Base-by-base conservation (phyloP, 2,888 invertebrate species). In the Drosophila longiperda region DNA sequence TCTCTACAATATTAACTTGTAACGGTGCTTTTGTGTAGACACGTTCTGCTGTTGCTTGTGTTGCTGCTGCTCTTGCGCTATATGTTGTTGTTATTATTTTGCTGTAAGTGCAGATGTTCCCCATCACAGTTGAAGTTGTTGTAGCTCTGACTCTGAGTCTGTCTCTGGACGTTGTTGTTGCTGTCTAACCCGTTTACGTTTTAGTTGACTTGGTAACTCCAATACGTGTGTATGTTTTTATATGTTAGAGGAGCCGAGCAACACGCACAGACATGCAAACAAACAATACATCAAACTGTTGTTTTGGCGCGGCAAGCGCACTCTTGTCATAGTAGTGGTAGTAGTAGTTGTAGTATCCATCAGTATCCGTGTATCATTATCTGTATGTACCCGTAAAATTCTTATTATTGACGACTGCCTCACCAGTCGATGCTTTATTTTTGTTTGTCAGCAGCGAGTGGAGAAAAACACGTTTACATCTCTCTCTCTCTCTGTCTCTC, bases 381-480 rank as follows among this genome's bases (percentile, higher is more conserved):
- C 82, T 75, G 57, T 78, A 87, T 82, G 87, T 82, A 88, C 75
- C 80, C 80, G 59, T 67, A 71, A 83, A 82, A 82, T 89, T 84
- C 77, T 86, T 86, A 82, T 84, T 88, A 45, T 23, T 45, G 23
- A 45, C 45, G 74, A 78, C 82, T 82, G 63, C 62, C 50, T 53
- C 65, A 67, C 53, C 55, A 63, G 62, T 50, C 72, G 54, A 32
- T 32, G 60, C 79, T 81, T 83, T 85, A 83, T 86, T 81, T 81
- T 86, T 82, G 77, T 88, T 84, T 79, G 58, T 66, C 63, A 72
- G 73, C 66, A 75, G 54, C 36, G 36, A 83, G 78, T 79, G 84
- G 76, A 78, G 80, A 75, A 88, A 89, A 90, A 90, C 90, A 78
- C 82, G 90, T 90, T 90, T 90, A 78, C 59, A 45, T 62, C 32